Percentiles rank a stretch among this genome's conserved stretches.
These are phyloP conservation scores for Pterostichus niger DNA, from an alignment of 2,888 invertebrate species.

Conservation along the genomic window DNA sequence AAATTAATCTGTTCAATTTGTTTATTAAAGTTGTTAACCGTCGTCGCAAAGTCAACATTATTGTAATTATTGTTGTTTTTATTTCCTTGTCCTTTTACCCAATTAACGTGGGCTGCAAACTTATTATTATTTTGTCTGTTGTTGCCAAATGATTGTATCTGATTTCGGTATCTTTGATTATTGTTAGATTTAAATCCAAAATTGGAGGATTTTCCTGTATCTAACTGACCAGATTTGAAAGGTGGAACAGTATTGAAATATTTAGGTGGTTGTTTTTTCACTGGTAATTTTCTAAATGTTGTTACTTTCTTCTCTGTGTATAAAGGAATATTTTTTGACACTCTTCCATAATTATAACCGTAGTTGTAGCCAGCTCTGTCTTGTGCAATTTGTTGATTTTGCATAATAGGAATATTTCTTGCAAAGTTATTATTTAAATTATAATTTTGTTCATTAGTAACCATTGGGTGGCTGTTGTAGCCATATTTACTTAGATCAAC, in stretches of 20 bases:
- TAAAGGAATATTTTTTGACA: background rate
- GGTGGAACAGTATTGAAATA: slow-evolving; percentile 2
- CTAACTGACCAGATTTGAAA: slow-evolving; percentile 5
- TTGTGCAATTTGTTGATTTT: slow-evolving; percentile 11
- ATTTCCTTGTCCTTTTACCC: slow-evolving; percentile 11
- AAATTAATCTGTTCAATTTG: slow-evolving; percentile 24
- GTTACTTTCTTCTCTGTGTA: slow-evolving; percentile 18
- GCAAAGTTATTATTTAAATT: background rate
- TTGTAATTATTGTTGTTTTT: slow-evolving; percentile 1
- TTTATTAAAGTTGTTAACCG: slow-evolving; percentile 6
- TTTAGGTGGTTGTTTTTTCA: slow-evolving; percentile 17
- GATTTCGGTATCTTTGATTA: slow-evolving; percentile 1
- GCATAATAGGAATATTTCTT: background rate
- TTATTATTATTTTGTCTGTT: background rate
- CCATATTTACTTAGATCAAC: slow-evolving; percentile 8
- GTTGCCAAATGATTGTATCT: too few species aligned
- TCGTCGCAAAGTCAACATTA: background rate
- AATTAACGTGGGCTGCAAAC: background rate
- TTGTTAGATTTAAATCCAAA: background rate
- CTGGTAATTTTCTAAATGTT: background rate
- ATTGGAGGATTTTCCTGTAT: background rate
- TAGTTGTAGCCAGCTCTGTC: slow-evolving; percentile 9
- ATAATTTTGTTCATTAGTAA: background rate
- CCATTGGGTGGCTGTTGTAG: background rate
- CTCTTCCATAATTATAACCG: slow-evolving; percentile 2